Evolutionary conservation across 2,113 vertebrate species (phyloP), one percentile per base, ranked within the genome.

Genomic region (Ardeotis arabs): DNA sequence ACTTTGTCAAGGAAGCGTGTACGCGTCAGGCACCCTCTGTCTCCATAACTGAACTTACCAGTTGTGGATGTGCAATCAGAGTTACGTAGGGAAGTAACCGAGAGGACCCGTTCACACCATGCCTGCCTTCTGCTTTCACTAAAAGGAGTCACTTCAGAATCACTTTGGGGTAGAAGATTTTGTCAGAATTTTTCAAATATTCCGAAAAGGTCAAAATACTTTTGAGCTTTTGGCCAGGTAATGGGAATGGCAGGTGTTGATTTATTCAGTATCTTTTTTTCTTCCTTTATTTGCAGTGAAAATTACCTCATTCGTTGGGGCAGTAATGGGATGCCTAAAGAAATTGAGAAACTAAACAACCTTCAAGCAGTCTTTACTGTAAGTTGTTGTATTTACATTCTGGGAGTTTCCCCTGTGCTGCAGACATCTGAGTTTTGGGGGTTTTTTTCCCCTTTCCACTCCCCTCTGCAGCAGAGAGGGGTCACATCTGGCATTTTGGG

Each of bases 281-380:
- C 12, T 82, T 31, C 10, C 7, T 82, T 68, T 63, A 20, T 86
- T 78, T 90, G 70, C 97, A 99, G 99, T 96, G 99, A 99, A 94
- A 99, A 99, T 98, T 99, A 99, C 96, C 96, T 99, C 93, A 99
- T 99, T 74, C 99, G 99, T 14, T 99, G 99, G 99, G 99, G 99
- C 95, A 99, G 99, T 91, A 99, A 97, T 33, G 99, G 99, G 69
- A 99, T 99, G 99, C 99, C 99, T 22, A 99, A 99, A 96, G 99
- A 99, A 97, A 99, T 99, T 21, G 99, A 99, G 98, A 99, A 99
- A 52, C 98, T 99, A 59, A 99, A 99, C 96, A 99, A 99, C 96
- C 98, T 99, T 55, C 99, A 99, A 23, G 99, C 99, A 0, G 98
- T 99, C 52, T 99, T 99, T 58, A 99, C 99, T 27, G 99, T 99